phyloP scores from a whole-genome alignment of 2,797 vertebrate species.

The Ciconia nigra region DNA sequence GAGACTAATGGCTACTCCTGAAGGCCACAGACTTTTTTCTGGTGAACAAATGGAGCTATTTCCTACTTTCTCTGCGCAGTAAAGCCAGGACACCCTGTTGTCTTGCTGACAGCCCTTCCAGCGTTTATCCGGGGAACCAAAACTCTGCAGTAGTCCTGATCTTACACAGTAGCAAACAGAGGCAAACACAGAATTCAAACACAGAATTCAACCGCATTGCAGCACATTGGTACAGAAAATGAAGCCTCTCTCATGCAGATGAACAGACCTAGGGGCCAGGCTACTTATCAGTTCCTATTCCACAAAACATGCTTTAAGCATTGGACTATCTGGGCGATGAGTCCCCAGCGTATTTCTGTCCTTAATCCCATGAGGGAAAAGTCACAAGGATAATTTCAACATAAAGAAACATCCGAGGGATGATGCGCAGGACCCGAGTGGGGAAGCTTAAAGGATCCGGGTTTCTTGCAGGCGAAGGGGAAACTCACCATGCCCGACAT shows the following conservation, averaged over 20 bases:
- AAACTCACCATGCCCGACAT: slow-evolving; percentile 76
- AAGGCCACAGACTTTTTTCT: not conserved
- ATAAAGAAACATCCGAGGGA: not conserved
- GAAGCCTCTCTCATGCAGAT: not conserved
- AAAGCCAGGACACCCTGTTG: not conserved
- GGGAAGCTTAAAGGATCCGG: not conserved
- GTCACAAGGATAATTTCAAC: not conserved
- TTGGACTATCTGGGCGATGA: not conserved
- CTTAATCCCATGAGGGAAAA: not conserved
- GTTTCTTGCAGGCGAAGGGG: not conserved
- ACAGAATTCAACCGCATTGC: not conserved
- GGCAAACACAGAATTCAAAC: not conserved
- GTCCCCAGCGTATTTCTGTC: not conserved
- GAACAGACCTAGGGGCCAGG: not conserved
- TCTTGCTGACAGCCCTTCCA: not conserved
- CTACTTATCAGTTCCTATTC: not conserved
- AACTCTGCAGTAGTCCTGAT: not conserved
- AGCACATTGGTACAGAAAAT: not conserved
- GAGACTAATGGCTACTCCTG: not conserved
- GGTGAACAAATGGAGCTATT: not conserved
- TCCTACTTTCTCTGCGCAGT: not conserved
- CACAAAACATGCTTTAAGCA: not conserved
- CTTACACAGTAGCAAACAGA: not conserved
- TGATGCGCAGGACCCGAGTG: not conserved
- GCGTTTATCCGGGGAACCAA: not conserved